phyloP scores from a whole-genome alignment of 2,113 vertebrate genomes.

The Okapia johnstoni region DNA sequence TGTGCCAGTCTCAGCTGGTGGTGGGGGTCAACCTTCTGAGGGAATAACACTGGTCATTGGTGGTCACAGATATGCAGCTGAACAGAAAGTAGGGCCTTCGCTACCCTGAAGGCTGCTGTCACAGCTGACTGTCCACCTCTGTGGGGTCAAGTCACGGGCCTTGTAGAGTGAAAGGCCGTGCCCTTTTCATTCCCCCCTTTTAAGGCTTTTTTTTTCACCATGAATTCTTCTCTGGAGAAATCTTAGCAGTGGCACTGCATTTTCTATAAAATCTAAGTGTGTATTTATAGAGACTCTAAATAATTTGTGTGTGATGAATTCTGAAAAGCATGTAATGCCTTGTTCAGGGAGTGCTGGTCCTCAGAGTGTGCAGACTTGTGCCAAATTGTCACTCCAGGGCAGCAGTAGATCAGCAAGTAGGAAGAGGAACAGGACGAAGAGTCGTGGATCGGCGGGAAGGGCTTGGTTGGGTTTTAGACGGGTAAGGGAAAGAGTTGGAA shows the following conservation, averaged over 20 bases:
- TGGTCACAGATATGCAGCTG: constrained; percentile 36
- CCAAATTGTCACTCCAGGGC: background rate
- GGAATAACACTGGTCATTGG: background rate
- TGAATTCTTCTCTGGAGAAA: background rate
- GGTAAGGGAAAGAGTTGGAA: background rate
- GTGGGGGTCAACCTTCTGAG: background rate
- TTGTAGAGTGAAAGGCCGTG: constrained; percentile 57
- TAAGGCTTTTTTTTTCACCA: constrained; percentile 61
- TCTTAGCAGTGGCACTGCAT: background rate
- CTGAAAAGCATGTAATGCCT: background rate
- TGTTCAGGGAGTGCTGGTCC: background rate
- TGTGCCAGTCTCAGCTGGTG: constrained; percentile 48
- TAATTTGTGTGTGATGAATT: background rate
- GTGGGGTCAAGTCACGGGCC: constrained; percentile 51
- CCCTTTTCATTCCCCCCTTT: constrained; percentile 35
- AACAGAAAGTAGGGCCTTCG: background rate
- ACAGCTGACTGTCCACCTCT: constrained; percentile 15
- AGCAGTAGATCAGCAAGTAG: background rate
- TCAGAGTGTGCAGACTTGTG: background rate
- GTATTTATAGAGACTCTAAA: background rate
- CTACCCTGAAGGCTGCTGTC: constrained; percentile 56
- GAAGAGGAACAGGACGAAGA: too few species aligned
- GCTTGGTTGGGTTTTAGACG: background rate
- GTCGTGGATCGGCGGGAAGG: background rate
- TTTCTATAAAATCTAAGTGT: background rate